Conservation (phyloP, 2,797 vertebrate species). For the Gadopsis bispinosus region DNA sequence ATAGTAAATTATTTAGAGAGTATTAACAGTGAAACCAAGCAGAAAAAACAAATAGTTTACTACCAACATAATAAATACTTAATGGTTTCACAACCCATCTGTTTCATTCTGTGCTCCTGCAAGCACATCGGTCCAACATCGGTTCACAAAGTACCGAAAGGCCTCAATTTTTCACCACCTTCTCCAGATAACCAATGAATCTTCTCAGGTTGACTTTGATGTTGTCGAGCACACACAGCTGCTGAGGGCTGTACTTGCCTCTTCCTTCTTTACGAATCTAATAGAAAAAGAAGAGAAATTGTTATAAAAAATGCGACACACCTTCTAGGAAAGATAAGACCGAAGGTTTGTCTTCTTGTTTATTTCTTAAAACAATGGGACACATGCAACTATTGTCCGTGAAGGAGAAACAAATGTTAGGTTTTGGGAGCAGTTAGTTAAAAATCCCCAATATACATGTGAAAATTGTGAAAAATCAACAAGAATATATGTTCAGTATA, state of each 20-base stretch:
- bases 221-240: slow-evolving; percentile 95
- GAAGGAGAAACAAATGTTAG: neutral
- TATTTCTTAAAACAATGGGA: neutral
- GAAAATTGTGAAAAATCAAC: neutral
- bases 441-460: neutral
- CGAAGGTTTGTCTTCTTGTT: neutral
- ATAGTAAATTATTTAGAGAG: slow-evolving; percentile 54
- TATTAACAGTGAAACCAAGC: slow-evolving; percentile 52
- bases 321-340: neutral
- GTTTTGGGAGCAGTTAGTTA: neutral
- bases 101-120: slow-evolving; percentile 17
- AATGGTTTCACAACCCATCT: slow-evolving; percentile 48
- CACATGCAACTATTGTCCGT: neutral
- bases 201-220: slow-evolving; percentile 95
- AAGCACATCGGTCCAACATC: slow-evolving; percentile 41
- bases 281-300: slow-evolving; percentile 3
- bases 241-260: slow-evolving; percentile 89
- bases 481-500: neutral
- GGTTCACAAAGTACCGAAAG: slow-evolving; percentile 1
- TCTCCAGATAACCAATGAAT: slow-evolving; percentile 95
- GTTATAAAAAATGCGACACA: neutral
- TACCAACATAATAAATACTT: slow-evolving; percentile 71
- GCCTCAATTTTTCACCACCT: slow-evolving; percentile 83
- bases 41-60: slow-evolving; percentile 26
- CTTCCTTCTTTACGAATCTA: slow-evolving; percentile 95